Base-by-base conservation (phyloP, 2,797 vertebrate genomes). In the Tiaroga cobitis region DNA sequence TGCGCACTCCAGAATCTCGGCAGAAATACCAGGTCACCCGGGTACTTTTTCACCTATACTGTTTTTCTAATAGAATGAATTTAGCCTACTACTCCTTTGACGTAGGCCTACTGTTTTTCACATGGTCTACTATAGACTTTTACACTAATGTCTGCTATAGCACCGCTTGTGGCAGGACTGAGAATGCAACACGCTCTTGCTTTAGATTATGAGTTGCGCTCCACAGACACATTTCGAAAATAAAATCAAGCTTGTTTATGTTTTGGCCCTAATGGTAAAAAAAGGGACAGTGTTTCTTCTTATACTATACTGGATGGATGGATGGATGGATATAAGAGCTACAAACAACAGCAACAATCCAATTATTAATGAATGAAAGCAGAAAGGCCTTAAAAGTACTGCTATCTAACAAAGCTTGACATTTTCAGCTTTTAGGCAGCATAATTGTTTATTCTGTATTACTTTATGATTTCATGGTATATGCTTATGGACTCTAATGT, bases 401-500 rank as follows among this genome's bases (percentile, higher is more conserved):
- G 4, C 41, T 61, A 15, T 63, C n/a, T 15, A 61, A 61, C 59
- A 29, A 63, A 63, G n/a, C 59, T 63, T 29, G 26, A 16, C 1
- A 7, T 63, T 29, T 26, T 61, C 56, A 24, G 56, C 29, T 74
- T 74, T 68, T 49, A 74, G 46, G 54, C 46, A 81, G 41, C 34
- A 73, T 26, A 37, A 61, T 13, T 80, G 3, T 56, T 16, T 19
- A n/a, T 74, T 65, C 32, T 26, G 11, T 56, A 41, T 41, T 68
- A 24, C 29, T 13, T n/a, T 56, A 54, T 32, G 5, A 39, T 65
- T 54, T 80, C 19, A 68, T 21, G 37, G 37, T 76, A 26, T 75
- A 13, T 43, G 32, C 15, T 82, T 51, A 85, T 82, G 75, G 81
- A 79, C 46, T 51, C 9, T 70, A 82, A 82, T 76, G 69, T 63